A percentile compares a stretch with the other conserved stretches of the same genome.
phyloP scores from a whole-genome alignment of 1,140 invertebrate genomes.

The Oncopodura yosiiana region DNA sequence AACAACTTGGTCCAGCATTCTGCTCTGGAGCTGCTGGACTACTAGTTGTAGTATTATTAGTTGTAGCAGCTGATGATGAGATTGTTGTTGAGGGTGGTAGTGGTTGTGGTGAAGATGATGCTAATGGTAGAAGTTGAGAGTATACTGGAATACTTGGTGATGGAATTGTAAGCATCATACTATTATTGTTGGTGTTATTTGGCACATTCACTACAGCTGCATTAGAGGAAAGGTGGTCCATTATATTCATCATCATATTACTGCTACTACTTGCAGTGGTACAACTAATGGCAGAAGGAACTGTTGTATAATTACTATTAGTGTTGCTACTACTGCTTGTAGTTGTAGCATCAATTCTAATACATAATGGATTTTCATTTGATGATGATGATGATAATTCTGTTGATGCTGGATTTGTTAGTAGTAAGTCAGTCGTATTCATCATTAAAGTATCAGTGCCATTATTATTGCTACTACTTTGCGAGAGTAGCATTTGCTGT shows the following conservation, averaged over 20 bases:
- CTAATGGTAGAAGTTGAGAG: no score
- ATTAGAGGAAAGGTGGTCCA: not conserved
- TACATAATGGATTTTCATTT: slow-evolving; percentile 5
- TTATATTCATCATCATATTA: not conserved
- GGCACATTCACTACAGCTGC: not conserved
- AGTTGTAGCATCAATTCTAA: slow-evolving; percentile 10
- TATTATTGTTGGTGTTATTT: not conserved
- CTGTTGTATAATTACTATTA: not conserved
- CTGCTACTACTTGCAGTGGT: not conserved
- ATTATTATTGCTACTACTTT: not conserved
- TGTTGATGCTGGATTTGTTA: not conserved
- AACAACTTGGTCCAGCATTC: not conserved
- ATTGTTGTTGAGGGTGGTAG: not conserved
- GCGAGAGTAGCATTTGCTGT: not conserved
- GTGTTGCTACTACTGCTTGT: not conserved
- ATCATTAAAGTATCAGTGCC: not conserved
- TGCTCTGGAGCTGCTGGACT: not conserved
- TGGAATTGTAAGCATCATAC: slow-evolving; percentile 15
- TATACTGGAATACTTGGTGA: no score
- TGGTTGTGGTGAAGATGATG: slow-evolving; percentile 9
- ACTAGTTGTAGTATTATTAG: not conserved
- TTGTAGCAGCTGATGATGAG: not conserved
- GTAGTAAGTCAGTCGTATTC: not conserved
- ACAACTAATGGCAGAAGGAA: not conserved
- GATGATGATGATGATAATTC: not conserved